Percentiles rank a stretch among this genome's conserved stretches.
These are phyloP conservation scores for Drosophila anceps DNA, from an alignment of 2,888 invertebrate genomes.

Conservation along the genomic window DNA sequence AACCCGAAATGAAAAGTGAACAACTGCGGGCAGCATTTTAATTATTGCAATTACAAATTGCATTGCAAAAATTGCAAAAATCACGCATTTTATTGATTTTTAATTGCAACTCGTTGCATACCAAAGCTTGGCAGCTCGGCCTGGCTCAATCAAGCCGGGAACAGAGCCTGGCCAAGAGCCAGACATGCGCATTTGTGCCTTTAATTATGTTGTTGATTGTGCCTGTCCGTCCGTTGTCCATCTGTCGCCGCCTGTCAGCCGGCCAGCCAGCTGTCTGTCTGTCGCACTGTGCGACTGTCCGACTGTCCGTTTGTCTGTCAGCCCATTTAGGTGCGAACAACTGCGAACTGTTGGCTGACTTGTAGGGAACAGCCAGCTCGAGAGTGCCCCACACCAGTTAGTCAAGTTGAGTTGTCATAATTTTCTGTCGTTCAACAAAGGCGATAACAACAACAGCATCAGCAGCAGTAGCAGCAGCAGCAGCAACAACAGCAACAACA, in stretches of 20 bases:
- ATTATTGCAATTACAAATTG: constrained; percentile 80
- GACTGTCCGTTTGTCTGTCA: constrained; percentile 35
- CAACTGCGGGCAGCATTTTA: constrained; percentile 63
- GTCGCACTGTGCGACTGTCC: no score
- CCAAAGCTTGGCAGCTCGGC: constrained; percentile 40
- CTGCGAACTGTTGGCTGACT: constrained; percentile 48
- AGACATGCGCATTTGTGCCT: constrained; percentile 78
- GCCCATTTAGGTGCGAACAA: constrained; percentile 73
- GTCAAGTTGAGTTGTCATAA: constrained; percentile 81
- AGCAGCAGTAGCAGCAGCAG: constrained; percentile 5
- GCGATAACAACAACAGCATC: constrained; percentile 46
- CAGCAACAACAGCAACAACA: constrained; percentile 46
- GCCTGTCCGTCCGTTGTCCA: constrained; percentile 27
- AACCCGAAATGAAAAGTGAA: constrained; percentile 8
- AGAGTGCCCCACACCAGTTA: constrained; percentile 70
- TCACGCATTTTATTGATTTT: constrained; percentile 83
- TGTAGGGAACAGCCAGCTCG: constrained; percentile 59
- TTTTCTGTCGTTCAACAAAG: constrained; percentile 76
- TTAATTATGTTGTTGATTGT: constrained; percentile 79
- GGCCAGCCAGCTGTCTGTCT: constrained; percentile 25
- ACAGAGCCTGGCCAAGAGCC: constrained; percentile 45
- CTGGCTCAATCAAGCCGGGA: constrained; percentile 34
- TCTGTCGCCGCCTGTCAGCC: constrained; percentile 27
- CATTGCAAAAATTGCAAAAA: constrained; percentile 77
- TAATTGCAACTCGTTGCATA: constrained; percentile 82